Conservation (phyloP, 2,797 vertebrate genomes). For the Geotrypetes seraphini region DNA sequence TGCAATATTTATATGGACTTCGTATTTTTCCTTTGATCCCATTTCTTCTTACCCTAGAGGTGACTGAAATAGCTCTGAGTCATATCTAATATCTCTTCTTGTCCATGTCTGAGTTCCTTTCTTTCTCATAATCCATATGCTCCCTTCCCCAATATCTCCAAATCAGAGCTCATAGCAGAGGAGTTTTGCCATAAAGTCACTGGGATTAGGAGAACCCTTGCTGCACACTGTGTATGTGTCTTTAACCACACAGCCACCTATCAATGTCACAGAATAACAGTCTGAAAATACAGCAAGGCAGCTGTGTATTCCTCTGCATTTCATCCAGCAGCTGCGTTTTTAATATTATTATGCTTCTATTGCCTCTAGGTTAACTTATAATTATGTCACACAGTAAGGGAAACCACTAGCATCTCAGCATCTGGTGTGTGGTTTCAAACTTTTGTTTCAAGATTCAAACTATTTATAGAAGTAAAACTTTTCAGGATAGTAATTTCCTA, state of each 20-base stretch:
- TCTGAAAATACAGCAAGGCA: slow-evolving; percentile 29
- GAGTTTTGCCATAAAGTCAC: background rate
- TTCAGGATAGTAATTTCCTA: slow-evolving; percentile 67
- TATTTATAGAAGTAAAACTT: slow-evolving; percentile 68
- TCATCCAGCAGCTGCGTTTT: slow-evolving; percentile 37
- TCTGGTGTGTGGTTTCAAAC: slow-evolving; percentile 66
- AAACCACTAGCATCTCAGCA: slow-evolving; percentile 64
- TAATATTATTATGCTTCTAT: slow-evolving; percentile 45
- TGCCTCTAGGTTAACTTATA: slow-evolving; percentile 58
- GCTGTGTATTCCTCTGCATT: slow-evolving; percentile 31
- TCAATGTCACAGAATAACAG: slow-evolving; percentile 4
- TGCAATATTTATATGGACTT: slow-evolving; percentile 21
- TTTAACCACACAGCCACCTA: slow-evolving; percentile 8
- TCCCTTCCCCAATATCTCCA: too few relatives aligned
- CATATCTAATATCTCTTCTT: too few relatives aligned
- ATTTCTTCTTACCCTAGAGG: slow-evolving; percentile 35
- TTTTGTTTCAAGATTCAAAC: slow-evolving; percentile 68
- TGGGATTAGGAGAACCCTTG: slow-evolving; percentile 2
- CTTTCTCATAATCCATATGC: too few relatives aligned
- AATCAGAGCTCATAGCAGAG: too few relatives aligned
- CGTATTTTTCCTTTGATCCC: slow-evolving; percentile 29
- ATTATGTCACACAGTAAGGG: slow-evolving; percentile 70
- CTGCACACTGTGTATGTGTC: too few relatives aligned
- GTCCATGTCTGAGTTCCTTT: too few relatives aligned
- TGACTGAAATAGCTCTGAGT: too few relatives aligned